phyloP scores from a whole-genome alignment of 1,140 invertebrate species.

The Scylla paramamosain region DNA sequence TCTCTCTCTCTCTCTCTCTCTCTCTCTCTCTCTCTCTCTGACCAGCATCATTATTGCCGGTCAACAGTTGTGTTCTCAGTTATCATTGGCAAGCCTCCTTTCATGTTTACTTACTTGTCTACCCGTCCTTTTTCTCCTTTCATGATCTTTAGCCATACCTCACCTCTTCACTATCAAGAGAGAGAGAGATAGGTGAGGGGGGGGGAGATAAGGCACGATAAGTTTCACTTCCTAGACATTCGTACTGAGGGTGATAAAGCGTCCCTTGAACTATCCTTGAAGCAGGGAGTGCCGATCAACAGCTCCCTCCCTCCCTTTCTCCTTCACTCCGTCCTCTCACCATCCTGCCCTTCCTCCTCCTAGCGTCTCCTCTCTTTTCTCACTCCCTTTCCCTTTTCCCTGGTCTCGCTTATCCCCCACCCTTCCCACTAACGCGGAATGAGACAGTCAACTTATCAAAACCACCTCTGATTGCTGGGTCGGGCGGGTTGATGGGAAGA shows the following conservation, averaged over 20 bases:
- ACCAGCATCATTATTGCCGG: too few relatives aligned
- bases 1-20: background rate
- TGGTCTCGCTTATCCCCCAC: background rate
- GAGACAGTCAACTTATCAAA: conserved; percentile 13
- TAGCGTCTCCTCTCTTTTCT: background rate
- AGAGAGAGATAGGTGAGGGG: too few relatives aligned
- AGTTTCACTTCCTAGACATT: too few relatives aligned
- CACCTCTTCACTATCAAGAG: background rate
- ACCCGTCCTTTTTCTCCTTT: background rate
- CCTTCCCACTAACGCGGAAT: background rate
- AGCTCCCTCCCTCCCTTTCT: background rate
- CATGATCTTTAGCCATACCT: background rate
- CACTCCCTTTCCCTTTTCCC: background rate
- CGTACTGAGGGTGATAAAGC: too few relatives aligned
- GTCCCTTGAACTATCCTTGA: too few relatives aligned
- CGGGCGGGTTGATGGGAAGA: background rate
- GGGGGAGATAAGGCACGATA: too few relatives aligned
- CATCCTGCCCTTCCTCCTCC: background rate
- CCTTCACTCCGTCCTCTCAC: background rate
- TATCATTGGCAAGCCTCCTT: background rate
- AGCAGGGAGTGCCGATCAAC: too few relatives aligned
- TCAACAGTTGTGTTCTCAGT: too few relatives aligned
- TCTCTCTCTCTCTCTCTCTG: background rate
- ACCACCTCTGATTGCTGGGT: conserved; percentile 1
- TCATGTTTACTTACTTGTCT: background rate